These are phyloP conservation scores for Habroteleia sp. DNA, from an alignment of 2,888 invertebrate genomes.

Conservation along the genomic window DNA sequence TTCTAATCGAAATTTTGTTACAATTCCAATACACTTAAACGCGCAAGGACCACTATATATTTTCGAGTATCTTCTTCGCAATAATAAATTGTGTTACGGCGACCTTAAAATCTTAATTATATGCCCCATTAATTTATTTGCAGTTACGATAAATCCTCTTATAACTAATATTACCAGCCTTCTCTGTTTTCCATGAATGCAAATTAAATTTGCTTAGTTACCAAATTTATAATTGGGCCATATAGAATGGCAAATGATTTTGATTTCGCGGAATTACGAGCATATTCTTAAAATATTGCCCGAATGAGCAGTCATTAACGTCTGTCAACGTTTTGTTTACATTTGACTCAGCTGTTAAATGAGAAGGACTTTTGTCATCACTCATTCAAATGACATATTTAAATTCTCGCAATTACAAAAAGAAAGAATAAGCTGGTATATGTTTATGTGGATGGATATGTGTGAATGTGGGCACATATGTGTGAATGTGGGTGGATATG, in stretches of 20 bases:
- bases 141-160: constrained; percentile 8
- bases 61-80: too few species aligned
- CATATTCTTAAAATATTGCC: constrained; percentile 30
- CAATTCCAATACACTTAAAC: too few species aligned
- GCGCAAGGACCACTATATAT: too few species aligned
- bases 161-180: constrained; percentile 9
- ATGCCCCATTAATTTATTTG: constrained; percentile 3
- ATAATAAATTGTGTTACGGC: constrained; percentile 4
- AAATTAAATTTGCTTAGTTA: constrained; percentile 5
- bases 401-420: constrained; percentile 13
- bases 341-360: constrained; percentile 10
- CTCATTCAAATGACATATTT: constrained; percentile 32
- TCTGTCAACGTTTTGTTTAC: constrained; percentile 21
- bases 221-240: constrained; percentile 6
- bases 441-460: too few species aligned
- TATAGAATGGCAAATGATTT: constrained; percentile 8
- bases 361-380: constrained; percentile 11
- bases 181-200: constrained; percentile 3
- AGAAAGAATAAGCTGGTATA: constrained; percentile 26
- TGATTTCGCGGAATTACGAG: constrained; percentile 20
- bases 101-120: constrained; percentile 8
- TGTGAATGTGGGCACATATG: too few species aligned
- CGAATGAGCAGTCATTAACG: constrained; percentile 32
- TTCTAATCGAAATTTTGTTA: neutral
- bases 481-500: too few species aligned